Percentiles rank a stretch among this genome's conserved stretches.
Evolutionary conservation across 2,888 invertebrate genomes (phyloP).

Genomic region (Pachymerium ferrugineum): DNA sequence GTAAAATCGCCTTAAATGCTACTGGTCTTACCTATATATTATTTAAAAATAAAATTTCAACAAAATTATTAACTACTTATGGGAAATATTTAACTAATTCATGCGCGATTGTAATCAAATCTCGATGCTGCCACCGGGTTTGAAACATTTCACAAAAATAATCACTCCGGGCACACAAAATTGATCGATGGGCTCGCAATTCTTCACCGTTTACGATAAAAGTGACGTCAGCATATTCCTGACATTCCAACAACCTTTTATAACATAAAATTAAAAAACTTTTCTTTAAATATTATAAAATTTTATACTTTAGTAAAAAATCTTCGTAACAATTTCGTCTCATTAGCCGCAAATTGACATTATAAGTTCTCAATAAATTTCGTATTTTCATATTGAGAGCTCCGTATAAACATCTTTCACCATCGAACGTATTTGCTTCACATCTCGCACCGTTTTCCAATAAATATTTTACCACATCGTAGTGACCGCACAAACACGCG

Average conservation of each 20-base stretch:
- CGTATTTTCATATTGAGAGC: constrained; percentile 51
- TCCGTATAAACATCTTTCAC: constrained; percentile 54
- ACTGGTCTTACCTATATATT: constrained; percentile 45
- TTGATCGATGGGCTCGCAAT: constrained; percentile 49
- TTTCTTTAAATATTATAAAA: background rate
- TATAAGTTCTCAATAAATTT: constrained; percentile 48
- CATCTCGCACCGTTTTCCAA: constrained; percentile 51
- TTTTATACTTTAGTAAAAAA: constrained; percentile 43
- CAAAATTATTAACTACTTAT: background rate
- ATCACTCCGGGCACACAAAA: constrained; percentile 48
- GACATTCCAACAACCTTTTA: constrained; percentile 41
- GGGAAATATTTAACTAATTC: constrained; percentile 35
- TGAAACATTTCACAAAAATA: constrained; percentile 49
- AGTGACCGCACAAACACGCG: constrained; percentile 54
- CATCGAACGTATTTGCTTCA: constrained; percentile 55
- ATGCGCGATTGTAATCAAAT: constrained; percentile 45
- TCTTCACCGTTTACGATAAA: constrained; percentile 47
- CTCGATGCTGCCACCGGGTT: constrained; percentile 47
- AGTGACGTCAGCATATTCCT: constrained; percentile 47
- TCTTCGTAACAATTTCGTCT: constrained; percentile 51
- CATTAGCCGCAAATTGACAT: constrained; percentile 48
- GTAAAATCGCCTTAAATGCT: constrained; percentile 48
- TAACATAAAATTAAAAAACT: too few relatives aligned
- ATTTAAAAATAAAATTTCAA: background rate
- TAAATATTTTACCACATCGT: constrained; percentile 50